Percentiles rank a stretch among this genome's conserved stretches.
phyloP scores from a whole-genome alignment of 2,888 invertebrate species.

The Cerastis leucographa region DNA sequence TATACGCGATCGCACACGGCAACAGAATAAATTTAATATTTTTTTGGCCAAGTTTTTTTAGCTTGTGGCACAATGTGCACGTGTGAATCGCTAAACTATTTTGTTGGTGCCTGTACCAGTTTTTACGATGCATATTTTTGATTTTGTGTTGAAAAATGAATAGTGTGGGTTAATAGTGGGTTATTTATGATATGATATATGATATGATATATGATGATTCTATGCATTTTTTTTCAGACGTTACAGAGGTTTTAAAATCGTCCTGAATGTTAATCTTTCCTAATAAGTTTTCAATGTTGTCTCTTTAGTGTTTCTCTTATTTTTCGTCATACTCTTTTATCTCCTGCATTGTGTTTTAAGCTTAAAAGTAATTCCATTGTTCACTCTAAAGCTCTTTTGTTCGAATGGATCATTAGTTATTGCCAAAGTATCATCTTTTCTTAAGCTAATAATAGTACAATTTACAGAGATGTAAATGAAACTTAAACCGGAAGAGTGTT shows the following conservation, averaged over 20 bases:
- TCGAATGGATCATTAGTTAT: no score
- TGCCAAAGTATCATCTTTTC: not conserved
- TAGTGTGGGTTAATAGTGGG: slow-evolving; percentile 6
- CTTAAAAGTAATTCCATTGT: not conserved
- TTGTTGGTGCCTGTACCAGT: slow-evolving; percentile 36
- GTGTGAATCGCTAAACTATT: slow-evolving; percentile 62
- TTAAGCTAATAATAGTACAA: not conserved
- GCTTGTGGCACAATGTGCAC: slow-evolving; percentile 45
- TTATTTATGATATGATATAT: no score
- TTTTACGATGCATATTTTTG: slow-evolving; percentile 46
- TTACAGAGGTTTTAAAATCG: not conserved
- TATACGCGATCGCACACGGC: slow-evolving; percentile 55
- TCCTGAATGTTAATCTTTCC: not conserved
- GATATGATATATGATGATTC: no score
- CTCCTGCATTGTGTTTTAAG: not conserved
- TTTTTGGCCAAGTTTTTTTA: slow-evolving; percentile 60
- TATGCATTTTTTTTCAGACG: not conserved
- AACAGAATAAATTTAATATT: slow-evolving; percentile 64
- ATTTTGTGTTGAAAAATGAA: slow-evolving; percentile 34
- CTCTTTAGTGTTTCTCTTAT: not conserved
- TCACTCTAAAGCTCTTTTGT: not conserved
- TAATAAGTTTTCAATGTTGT: not conserved
- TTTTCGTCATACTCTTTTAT: not conserved
- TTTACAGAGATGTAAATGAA: not conserved
- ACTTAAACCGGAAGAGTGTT: not conserved